Conservation (phyloP, 2,888 invertebrate species). For the Leptogaster cylindrica region DNA sequence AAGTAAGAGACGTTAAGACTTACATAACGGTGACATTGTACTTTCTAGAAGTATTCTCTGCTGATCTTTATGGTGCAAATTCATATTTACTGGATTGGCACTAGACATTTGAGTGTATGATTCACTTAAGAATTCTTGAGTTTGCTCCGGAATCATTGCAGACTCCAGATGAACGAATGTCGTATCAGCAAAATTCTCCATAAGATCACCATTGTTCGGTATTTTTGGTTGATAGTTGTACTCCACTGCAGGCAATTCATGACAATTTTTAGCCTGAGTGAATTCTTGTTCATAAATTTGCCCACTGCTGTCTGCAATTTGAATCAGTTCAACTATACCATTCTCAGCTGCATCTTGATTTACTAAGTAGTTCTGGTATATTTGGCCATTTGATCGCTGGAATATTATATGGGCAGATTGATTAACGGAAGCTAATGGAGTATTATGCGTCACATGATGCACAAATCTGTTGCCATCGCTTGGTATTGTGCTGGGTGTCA, state of each 20-base stretch:
- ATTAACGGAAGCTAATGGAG: too few species aligned
- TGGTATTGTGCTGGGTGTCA: background rate
- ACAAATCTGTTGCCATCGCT: background rate
- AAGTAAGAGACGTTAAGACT: slow-evolving; percentile 12
- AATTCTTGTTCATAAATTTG: slow-evolving; percentile 45
- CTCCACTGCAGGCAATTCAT: slow-evolving; percentile 19
- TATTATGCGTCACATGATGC: too few species aligned
- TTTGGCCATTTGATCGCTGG: slow-evolving; percentile 49
- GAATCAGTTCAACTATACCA: slow-evolving; percentile 46
- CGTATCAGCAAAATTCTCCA: slow-evolving; percentile 34
- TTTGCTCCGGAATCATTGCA: slow-evolving; percentile 34
- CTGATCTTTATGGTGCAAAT: slow-evolving; percentile 46
- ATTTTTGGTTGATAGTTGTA: slow-evolving; percentile 37
- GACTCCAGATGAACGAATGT: slow-evolving; percentile 39
- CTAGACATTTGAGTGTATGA: background rate
- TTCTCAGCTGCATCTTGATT: slow-evolving; percentile 2
- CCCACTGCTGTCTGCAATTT: slow-evolving; percentile 34
- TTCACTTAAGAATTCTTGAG: background rate
- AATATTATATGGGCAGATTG: slow-evolving; percentile 31
- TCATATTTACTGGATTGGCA: background rate
- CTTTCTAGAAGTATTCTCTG: slow-evolving; percentile 50
- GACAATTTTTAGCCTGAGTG: slow-evolving; percentile 4
- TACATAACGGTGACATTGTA: slow-evolving; percentile 53
- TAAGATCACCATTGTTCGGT: slow-evolving; percentile 17
- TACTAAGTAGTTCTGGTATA: slow-evolving; percentile 49